Base-by-base conservation (phyloP, 2,888 invertebrate species). In the Dryocosmus kuriphilus region DNA sequence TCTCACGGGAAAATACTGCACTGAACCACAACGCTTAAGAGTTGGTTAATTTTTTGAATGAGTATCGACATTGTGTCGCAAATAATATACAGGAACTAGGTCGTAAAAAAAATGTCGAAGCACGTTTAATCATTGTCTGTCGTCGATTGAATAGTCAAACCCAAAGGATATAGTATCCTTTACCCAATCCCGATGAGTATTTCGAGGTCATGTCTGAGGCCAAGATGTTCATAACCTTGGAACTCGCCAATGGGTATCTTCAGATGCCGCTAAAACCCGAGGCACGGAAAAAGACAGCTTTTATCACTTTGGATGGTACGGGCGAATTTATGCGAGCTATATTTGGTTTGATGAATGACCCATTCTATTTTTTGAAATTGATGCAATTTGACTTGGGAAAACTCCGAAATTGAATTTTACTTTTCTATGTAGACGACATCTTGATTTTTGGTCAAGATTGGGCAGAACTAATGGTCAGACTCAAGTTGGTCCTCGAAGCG, bases 351-450 rank as follows among this genome's bases (percentile, higher is more conserved):
- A n/a, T n/a, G n/a, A n/a, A n/a, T n/a, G n/a, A n/a, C 0, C 85
- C 86, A 0, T 81, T 82, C 9, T 86, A 85, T 32, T 89, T 87
- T 75, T 78, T 76, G 0, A 82, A 82, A 32, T 19, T 80, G 9
- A 82, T 82, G 81, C 61, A 82, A 11, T 27, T 76, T 16, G 79
- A 57, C 3, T 61, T 74, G 27, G 63, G 76, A 6, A 5, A 22
- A 2, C 27, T 78, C 0, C 46, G 73, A 35, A 77, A 77, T 22
- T 27, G 41, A 19, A 78, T 78, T 38, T 30, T 63, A 24, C 22
- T 80, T 7, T 78, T 67, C n/a, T 80, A 78, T 74, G 46, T 80
- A 5, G 76, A 80, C 35, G 78, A 76, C 51, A 74, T 78, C 9
- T 74, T 76, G 19, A 55, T 80, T 9, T 32, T 63, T 19, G 77